Base-by-base conservation (phyloP, 1,140 invertebrate species). In the Pentalonia nigronervosa region DNA sequence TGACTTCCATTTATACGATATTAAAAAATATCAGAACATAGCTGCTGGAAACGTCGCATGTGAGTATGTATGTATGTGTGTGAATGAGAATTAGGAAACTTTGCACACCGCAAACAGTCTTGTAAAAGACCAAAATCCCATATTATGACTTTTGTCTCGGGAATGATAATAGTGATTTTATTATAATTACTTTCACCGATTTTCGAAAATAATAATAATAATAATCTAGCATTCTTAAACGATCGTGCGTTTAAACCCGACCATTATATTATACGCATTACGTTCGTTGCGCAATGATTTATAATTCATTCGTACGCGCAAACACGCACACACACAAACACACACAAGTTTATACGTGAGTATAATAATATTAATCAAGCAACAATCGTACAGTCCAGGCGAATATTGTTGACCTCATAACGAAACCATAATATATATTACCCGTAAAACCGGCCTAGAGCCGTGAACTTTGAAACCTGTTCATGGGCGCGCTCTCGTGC, bases 401-500 rank as follows among this genome's bases (percentile, higher is more conserved):
- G 14, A n/a, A 76, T 76, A n/a, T 76, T 76, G 60, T 17, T 76
- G 60, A 76, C 60, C 60, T 76, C 60, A 76, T 76, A 76, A 76
- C 14, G 60, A 76, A 76, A 76, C 60, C 60, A 76, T 76, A 76
- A 76, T 76, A 76, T 14, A 67, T 76, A 76, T 76, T 14, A 76
- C 34, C 21, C 14, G 86, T 87, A 48, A 89, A 89, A 89, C n/a
- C 48, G 87, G 87, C n/a, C 87, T 53, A 36, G 34, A n/a, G 34
- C 90, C 90, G 90, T 91, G 90, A 91, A 91, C 90, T 91, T 91
- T 91, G 90, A 91, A 47, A 91, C 90, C 90, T 47, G 90, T 91
- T 91, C 90, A 90, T 60, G 89, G 89, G 50, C 89, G 87, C 21
- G 48, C 2, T 53, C 2, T 23, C 53, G 21, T 30, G 48, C 14